phyloP scores from a whole-genome alignment of 2,888 invertebrate species.

The Drosophila niveifrons region DNA sequence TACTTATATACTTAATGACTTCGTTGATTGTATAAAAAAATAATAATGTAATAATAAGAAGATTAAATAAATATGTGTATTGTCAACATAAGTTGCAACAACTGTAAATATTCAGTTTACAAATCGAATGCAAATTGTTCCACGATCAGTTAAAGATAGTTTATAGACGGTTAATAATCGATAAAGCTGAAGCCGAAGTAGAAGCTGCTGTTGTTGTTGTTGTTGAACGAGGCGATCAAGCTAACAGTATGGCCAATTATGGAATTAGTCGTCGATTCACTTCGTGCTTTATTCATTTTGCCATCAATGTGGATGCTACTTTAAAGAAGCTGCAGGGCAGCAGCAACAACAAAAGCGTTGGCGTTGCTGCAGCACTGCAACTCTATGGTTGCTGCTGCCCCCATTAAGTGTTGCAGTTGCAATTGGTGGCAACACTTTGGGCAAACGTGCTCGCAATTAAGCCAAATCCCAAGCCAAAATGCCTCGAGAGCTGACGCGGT shows the following conservation, averaged over 20 bases:
- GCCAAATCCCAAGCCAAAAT: slow-evolving; percentile 33
- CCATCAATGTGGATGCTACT: slow-evolving; percentile 13
- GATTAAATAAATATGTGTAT: too few species aligned
- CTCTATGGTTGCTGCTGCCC: slow-evolving; percentile 17
- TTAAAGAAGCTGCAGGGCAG: slow-evolving; percentile 14
- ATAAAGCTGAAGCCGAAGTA: too few species aligned
- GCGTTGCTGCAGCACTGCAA: slow-evolving; percentile 14
- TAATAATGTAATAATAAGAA: too few species aligned
- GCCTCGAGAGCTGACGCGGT: slow-evolving; percentile 36
- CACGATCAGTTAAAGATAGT: not conserved
- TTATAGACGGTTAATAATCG: not conserved
- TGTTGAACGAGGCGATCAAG: not conserved
- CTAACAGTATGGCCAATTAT: slow-evolving; percentile 29
- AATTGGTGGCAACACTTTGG: slow-evolving; percentile 62
- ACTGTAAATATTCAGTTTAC: not conserved
- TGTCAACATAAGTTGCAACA: too few species aligned
- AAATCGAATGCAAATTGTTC: too few species aligned
- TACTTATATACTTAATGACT: too few species aligned
- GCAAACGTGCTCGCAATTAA: slow-evolving; percentile 54
- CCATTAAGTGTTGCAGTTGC: slow-evolving; percentile 74
- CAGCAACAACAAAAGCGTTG: not conserved
- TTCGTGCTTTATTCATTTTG: slow-evolving; percentile 41
- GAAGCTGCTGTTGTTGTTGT: not conserved
- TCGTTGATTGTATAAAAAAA: too few species aligned
- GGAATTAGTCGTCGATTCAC: slow-evolving; percentile 22